Percentiles rank a stretch among this genome's conserved stretches.
These are phyloP conservation scores for Himalopsyche phryganea DNA, from an alignment of 1,140 invertebrate species.

Conservation along the genomic window DNA sequence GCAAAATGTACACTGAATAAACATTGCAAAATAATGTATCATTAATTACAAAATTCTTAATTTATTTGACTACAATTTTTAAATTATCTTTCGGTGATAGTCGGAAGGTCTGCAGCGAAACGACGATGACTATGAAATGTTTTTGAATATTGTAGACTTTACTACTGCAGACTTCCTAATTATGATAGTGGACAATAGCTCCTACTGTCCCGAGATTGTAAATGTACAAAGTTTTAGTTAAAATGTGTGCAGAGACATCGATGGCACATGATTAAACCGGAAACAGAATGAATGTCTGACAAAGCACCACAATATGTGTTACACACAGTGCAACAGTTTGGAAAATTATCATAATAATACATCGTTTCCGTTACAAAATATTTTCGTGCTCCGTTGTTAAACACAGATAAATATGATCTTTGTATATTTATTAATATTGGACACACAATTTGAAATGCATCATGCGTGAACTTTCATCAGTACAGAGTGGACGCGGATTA, in stretches of 20 bases:
- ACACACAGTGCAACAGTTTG: background rate
- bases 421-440: too few relatives aligned
- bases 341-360: slow-evolving; percentile 1
- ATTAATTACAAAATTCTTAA: slow-evolving; percentile 34
- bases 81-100: slow-evolving; percentile 19
- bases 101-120: slow-evolving; percentile 19
- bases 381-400: too few relatives aligned
- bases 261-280: slow-evolving; percentile 29
- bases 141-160: background rate
- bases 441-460: too few relatives aligned
- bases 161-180: slow-evolving; percentile 10
- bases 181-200: background rate
- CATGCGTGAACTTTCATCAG: slow-evolving; percentile 6
- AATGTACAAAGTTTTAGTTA: slow-evolving; percentile 51
- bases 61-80: slow-evolving; percentile 31
- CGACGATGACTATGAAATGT: background rate
- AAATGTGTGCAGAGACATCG: slow-evolving; percentile 32
- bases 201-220: background rate
- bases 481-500: slow-evolving; percentile 7
- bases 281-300: slow-evolving; percentile 18
- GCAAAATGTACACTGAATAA: slow-evolving; percentile 34
- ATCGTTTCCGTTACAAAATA: too few relatives aligned
- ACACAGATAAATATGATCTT: too few relatives aligned
- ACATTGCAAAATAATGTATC: slow-evolving; percentile 33
- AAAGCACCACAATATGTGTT: slow-evolving; percentile 27